Evolutionary conservation across 2,113 vertebrate genomes (phyloP), one percentile per base, ranked within the genome.

Genomic region (Uria lomvia): DNA sequence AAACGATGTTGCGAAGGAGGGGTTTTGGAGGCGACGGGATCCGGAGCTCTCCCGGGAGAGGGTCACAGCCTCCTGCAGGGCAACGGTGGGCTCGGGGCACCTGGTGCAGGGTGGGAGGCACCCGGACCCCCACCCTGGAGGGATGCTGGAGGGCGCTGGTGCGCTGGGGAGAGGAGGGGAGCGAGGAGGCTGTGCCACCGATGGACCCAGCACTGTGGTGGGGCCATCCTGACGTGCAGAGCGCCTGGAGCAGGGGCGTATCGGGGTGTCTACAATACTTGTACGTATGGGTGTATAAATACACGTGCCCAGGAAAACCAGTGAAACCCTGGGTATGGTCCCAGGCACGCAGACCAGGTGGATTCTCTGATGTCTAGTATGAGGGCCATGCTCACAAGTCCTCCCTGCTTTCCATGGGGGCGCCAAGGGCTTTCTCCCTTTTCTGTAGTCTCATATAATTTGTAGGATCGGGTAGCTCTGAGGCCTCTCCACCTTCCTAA

Each of bases 241-340:
- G 49, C 1, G 4, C 38, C 82, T 43, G 75, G 76, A 22, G 38
- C 32, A 12, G 53, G 58, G 58, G 23, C 26, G 15, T 56, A 1
- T 11, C 0, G 0, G 36, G 50, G 16, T 23, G 9, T 8, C 24
- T 15, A 0, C 34, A 38, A 6, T 14, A n/a, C 42, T 47, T 20
- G 16, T 49, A 3, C 2, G 0, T 32, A 23, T 24, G 26, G 19
- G 3, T 42, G 19, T 29, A 2, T 9, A 1, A 15, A 5, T 22
- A 22, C 9, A 5, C 2, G 11, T 45, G 55, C 13, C 13, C 8
- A 22, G 62, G 58, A 24, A 16, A 55, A 12, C 11, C 27, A 8
- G 59, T 5, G 32, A 56, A 45, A 24, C 18, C 55, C 42, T 60
- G 63, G 34, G 9, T 2, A 4, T 9, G 24, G 19, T n/a, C 22